phyloP scores from a whole-genome alignment of 2,888 invertebrate species.

The Rhagonycha lutea region DNA sequence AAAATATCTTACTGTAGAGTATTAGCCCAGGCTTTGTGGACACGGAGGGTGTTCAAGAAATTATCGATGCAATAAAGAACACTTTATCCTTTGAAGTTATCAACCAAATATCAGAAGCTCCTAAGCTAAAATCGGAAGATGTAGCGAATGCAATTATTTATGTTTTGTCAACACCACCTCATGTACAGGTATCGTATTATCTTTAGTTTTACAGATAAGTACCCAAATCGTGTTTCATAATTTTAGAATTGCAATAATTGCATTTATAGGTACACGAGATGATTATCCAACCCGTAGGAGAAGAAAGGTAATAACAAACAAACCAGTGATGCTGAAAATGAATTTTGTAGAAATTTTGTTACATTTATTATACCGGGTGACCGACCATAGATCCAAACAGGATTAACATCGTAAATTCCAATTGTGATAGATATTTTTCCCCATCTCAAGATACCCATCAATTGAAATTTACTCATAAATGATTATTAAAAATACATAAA shows the following conservation, averaged over 20 bases:
- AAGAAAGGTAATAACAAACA: background rate
- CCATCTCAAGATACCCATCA: no score
- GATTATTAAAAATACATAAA: no score
- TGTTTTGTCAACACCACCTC: background rate
- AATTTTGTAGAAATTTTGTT: no score
- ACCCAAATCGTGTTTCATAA: background rate
- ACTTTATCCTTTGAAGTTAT: background rate
- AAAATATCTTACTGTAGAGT: conserved; percentile 2
- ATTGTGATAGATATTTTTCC: no score
- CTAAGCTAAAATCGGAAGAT: background rate
- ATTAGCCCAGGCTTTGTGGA: background rate
- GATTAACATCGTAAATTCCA: no score
- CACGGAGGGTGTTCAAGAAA: background rate
- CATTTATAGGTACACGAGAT: background rate
- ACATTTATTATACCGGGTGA: no score
- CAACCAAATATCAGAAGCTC: background rate
- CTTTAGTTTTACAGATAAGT: background rate
- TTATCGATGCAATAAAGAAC: conserved; percentile 20
- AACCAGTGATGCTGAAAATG: no score
- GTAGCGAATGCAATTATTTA: background rate
- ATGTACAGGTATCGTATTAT: background rate
- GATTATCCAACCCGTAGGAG: background rate
- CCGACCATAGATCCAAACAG: no score
- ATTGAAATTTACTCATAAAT: no score
- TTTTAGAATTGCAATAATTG: background rate